These are phyloP conservation scores for Colletes gigas DNA, from an alignment of 1,140 invertebrate genomes.

Conservation along the genomic window DNA sequence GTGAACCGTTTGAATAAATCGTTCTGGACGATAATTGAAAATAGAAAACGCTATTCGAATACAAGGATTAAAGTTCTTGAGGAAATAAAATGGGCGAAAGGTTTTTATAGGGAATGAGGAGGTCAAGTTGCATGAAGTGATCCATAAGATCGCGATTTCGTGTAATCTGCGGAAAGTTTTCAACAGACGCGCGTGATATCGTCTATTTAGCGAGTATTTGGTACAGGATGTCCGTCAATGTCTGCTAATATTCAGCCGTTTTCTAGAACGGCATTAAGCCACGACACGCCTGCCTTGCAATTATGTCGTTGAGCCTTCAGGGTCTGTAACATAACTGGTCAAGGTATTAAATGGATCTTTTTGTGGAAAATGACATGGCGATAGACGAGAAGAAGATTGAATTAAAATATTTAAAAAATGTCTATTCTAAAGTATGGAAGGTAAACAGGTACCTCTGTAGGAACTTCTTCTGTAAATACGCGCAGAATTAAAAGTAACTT, in stretches of 20 bases:
- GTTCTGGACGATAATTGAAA: background rate
- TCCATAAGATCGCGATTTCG: background rate
- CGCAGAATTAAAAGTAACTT: no score
- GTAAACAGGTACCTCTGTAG: no score
- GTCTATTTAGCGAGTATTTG: conserved; percentile 73
- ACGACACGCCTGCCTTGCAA: conserved; percentile 68
- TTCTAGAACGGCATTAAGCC: conserved; percentile 71
- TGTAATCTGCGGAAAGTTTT: background rate
- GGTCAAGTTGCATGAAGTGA: background rate
- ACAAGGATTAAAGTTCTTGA: no score
- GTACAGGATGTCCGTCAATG: conserved; percentile 75
- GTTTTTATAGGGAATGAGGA: background rate
- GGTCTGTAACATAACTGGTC: conserved; percentile 13
- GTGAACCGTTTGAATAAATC: no score
- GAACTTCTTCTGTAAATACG: no score
- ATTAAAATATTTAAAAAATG: no score
- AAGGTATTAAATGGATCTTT: conserved; percentile 26
- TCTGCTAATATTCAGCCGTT: conserved; percentile 69
- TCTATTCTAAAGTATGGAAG: no score
- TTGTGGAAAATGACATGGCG: background rate
- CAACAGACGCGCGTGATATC: conserved; percentile 67
- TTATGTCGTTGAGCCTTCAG: conserved; percentile 53
- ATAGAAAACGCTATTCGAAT: no score
- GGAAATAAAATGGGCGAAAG: background rate
- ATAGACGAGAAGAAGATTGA: no score